These are phyloP conservation scores for Taphrorychus bicolor DNA, from an alignment of 2,888 invertebrate species.

Conservation along the genomic window DNA sequence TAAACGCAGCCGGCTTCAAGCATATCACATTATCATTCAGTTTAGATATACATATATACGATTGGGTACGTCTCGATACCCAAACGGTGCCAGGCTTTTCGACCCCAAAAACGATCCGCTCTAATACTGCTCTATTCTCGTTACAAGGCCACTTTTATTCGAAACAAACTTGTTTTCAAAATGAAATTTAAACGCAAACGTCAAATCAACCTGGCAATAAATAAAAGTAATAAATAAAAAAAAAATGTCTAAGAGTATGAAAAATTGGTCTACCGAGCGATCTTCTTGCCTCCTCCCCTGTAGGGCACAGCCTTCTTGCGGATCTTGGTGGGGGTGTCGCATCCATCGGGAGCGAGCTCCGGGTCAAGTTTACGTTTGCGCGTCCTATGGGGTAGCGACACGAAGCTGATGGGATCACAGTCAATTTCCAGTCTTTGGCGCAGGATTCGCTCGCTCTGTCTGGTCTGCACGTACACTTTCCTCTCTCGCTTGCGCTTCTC, in stretches of 20 bases:
- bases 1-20: not conserved
- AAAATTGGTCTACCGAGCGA: conserved; percentile 21
- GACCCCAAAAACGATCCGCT: not conserved
- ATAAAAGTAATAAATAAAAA: conserved; percentile 6
- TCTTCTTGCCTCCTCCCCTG: conserved; percentile 40
- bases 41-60: not conserved
- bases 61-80: not conserved
- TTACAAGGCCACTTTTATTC: not conserved
- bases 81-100: not conserved
- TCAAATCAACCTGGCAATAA: not conserved
- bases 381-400: conserved; percentile 45
- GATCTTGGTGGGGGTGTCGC: conserved; percentile 52
- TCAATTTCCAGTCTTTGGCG: conserved; percentile 54
- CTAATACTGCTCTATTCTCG: not conserved
- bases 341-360: conserved; percentile 32
- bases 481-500: conserved; percentile 43
- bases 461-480: conserved; percentile 51
- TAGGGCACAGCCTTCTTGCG: conserved; percentile 48
- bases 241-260: too few species aligned
- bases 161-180: conserved; percentile 5
- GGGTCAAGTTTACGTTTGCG: conserved; percentile 50
- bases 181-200: not conserved
- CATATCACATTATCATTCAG: not conserved
- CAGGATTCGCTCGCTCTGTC: conserved; percentile 57
- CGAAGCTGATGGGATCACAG: conserved; percentile 48